phyloP scores from a whole-genome alignment of 2,797 vertebrate genomes.

The Lacerta bilineata region DNA sequence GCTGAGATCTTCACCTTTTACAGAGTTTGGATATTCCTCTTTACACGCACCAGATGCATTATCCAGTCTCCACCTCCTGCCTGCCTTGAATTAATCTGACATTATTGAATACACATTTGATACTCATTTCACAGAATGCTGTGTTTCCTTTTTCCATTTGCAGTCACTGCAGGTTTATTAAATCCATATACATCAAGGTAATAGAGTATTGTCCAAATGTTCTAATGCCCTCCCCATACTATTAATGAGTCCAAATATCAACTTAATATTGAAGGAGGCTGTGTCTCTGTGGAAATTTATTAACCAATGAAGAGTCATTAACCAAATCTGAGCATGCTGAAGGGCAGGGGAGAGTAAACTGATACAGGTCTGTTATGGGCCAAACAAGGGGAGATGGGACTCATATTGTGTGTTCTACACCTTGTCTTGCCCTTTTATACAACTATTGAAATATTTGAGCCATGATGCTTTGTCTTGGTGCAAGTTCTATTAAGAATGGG shows the following conservation, averaged over 20 bases:
- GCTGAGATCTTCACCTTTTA: conserved; percentile 35
- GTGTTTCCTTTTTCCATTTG: conserved; percentile 32
- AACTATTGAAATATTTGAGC: too few relatives aligned
- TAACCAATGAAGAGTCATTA: too few relatives aligned
- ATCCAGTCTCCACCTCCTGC: background rate
- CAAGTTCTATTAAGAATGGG: background rate
- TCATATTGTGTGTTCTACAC: too few relatives aligned
- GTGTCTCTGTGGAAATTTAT: too few relatives aligned
- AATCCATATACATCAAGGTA: conserved; percentile 35
- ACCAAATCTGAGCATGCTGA: too few relatives aligned
- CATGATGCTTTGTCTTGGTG: too few relatives aligned
- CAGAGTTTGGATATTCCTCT: conserved; percentile 7
- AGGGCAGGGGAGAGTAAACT: too few relatives aligned
- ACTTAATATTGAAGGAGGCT: background rate
- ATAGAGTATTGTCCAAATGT: conserved; percentile 16
- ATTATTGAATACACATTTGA: conserved; percentile 41
- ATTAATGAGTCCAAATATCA: conserved; percentile 24
- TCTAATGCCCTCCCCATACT: conserved; percentile 7
- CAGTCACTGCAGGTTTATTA: background rate
- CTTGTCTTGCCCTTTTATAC: too few relatives aligned
- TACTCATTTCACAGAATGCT: conserved; percentile 29
- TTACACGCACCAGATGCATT: background rate
- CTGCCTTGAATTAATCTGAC: conserved; percentile 34
- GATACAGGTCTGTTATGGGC: too few relatives aligned
- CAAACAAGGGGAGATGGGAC: too few relatives aligned